Evolutionary conservation across 1,140 invertebrate species (phyloP), one percentile per base, ranked within the genome.

Genomic region (Dendroctonus valens): DNA sequence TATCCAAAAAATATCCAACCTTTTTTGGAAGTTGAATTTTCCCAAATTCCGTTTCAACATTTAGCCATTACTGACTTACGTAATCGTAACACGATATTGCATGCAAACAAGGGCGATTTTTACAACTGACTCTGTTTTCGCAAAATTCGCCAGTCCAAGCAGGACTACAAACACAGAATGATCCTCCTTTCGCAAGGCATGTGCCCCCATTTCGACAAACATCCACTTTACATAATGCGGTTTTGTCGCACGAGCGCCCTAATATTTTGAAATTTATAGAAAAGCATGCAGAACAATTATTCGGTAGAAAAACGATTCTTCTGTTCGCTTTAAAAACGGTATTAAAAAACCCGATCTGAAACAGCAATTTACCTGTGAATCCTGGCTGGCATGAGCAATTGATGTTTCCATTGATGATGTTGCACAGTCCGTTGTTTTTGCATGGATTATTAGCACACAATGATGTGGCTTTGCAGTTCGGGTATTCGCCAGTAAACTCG

Each of bases 331-430:
- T n/a, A n/a, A n/a, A n/a, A n/a, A n/a, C n/a, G n/a, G n/a, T n/a
- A n/a, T n/a, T n/a, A n/a, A n/a, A n/a, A n/a, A n/a, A n/a, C n/a
- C n/a, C n/a, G n/a, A n/a, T n/a, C n/a, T n/a, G n/a, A n/a, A n/a
- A n/a, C n/a, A 59, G 26, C 26, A 26, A 54, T 5, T 76, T 81
- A 89, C 87, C 87, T 79, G 81, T 83, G 81, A 87, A 93, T 7
- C 87, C 89, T 6, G 86, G 79, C 0, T 83, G 79, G 76, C 91
- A 94, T 12, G 82, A 79, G 77, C 91, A 93, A 68, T 86, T 85
- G 76, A 84, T 86, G 58, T 78, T 79, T 73, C 90, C 86, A 71
- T 68, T 71, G 68, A 59, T 74, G 75, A 50, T 59, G 40, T 70
- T 80, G 77, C 85, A 90, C 70, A 81, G 83, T 44, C 83, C 87